Base-by-base conservation (phyloP, 2,797 vertebrate genomes). In the Cryptoprocta ferox region DNA sequence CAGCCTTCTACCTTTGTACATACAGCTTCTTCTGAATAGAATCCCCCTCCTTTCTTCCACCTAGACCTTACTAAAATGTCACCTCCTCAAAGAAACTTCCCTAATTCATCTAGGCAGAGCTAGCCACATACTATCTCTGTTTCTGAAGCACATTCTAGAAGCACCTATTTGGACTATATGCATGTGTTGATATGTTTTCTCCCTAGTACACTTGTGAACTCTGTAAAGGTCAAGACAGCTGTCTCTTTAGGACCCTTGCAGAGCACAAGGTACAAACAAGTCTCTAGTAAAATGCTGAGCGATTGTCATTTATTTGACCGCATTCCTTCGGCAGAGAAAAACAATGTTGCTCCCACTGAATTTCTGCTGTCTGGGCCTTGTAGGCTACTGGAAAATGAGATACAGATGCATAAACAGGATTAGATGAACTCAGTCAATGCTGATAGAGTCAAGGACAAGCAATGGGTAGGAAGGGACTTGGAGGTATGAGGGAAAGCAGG, bases 271-370 rank as follows among this genome's bases (percentile, higher is more conserved):
- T 32, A 39, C 21, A 76, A 81, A 82, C 50, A 70, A 91, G 63
- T 73, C 32, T 65, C 42, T 63, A 28, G 15, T 32, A 81, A 70
- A 32, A 81, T 70, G 15, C 16, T 45, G 37, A 92, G 5, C 76
- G 56, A 70, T 26, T 24, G 71, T 56, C 37, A 73, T 90, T 91
- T 87, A 68, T 68, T 90, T 76, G 53, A 63, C 53, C 18, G 66
- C 45, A 85, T 65, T 84, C 19, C 50, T 90, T 93, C 66, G 68
- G n/a, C 14, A 61, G 5, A 95, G 76, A 78, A 89, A 95, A 89
- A 10, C 21, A 48, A 37, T 28, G 30, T 39, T 87, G 4, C 32
- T 53, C 28, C n/a, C n/a, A 42, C 13, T 35, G 50, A 12, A 6
- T 78, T 85, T 89, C 42, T 95, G 66, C 59, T n/a, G 2, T 53